Conservation (phyloP, 2,797 vertebrate species). For the Tachyglossus aculeatus region DNA sequence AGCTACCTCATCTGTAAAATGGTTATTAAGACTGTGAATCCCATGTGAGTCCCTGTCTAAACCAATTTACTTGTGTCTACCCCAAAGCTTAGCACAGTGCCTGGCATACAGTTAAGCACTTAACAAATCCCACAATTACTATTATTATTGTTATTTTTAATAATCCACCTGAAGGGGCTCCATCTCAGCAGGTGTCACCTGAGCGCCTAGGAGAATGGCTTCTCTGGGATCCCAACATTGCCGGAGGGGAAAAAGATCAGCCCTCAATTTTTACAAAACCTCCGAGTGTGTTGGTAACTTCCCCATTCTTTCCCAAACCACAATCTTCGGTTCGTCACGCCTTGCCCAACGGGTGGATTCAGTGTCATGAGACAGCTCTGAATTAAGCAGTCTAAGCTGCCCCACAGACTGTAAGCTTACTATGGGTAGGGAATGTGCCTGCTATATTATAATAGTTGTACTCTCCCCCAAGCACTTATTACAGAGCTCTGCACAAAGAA, state of each 20-base stretch:
- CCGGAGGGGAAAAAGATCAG: neutral
- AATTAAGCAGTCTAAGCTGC: neutral
- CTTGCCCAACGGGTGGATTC: neutral
- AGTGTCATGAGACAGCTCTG: neutral
- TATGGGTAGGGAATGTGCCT: neutral
- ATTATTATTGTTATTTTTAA: neutral
- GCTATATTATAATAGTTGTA: neutral
- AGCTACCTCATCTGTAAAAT: neutral
- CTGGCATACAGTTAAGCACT: neutral
- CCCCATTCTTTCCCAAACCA: neutral
- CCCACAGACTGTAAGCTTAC: neutral
- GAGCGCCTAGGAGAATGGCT: neutral
- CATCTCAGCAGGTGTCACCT: neutral
- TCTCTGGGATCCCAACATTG: accelerated
- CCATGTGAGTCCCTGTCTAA: no score
- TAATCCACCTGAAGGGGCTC: neutral
- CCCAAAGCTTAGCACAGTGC: neutral
- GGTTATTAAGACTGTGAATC: no score
- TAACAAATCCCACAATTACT: neutral
- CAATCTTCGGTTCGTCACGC: neutral
- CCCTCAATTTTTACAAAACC: neutral
- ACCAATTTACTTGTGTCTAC: no score
- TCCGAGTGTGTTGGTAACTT: neutral
- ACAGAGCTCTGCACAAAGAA: neutral
- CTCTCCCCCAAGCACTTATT: neutral